Evolutionary conservation across 1,140 invertebrate species (phyloP), one percentile per base, ranked within the genome.

Genomic region (Samia ricini): DNA sequence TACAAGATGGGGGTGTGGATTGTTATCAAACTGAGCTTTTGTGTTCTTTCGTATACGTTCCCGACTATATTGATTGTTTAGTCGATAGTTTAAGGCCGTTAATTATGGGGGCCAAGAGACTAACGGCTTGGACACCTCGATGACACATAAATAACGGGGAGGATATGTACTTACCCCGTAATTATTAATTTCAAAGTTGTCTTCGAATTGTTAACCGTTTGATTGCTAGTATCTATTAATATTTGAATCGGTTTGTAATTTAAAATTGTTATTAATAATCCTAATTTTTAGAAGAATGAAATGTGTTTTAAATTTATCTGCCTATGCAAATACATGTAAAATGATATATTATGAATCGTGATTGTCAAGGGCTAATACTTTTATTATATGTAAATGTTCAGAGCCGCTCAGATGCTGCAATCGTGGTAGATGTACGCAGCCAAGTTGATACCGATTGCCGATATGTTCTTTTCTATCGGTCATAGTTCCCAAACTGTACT

Each of bases 21-120:
- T 77, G 81, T 87, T 88, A 86, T 89, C 83, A 83, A 85, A 76
- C 77, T 74, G 71, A 83, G 82, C 85, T 88, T 89, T 87, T 89
- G 85, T 89, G 79, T 85, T 88, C 74, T 85, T 87, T 87, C 83
- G 78, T 81, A 85, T 83, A 79, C 64, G 64, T 42, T n/a, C 33
- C 26, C 33, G 67, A 69, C 69, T 87, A 87, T n/a, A n/a, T 87
- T 79, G 84, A 86, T 88, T 87, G 79, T 85, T 85, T 80, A 81
- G 78, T 86, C 84, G 81, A 85, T 87, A 86, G 73, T 76, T 78
- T 72, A 73, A 77, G 72, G 72, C 71, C 75, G 79, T 87, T 87
- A 87, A 89, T 87, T 86, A 85, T 80, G 80, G 76, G 79, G 83
- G 78, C 84, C 80, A 86, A 87, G 79, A 77, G 80, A 76, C 79